phyloP scores from a whole-genome alignment of 2,113 vertebrate species.

The Apodemus speciosus region DNA sequence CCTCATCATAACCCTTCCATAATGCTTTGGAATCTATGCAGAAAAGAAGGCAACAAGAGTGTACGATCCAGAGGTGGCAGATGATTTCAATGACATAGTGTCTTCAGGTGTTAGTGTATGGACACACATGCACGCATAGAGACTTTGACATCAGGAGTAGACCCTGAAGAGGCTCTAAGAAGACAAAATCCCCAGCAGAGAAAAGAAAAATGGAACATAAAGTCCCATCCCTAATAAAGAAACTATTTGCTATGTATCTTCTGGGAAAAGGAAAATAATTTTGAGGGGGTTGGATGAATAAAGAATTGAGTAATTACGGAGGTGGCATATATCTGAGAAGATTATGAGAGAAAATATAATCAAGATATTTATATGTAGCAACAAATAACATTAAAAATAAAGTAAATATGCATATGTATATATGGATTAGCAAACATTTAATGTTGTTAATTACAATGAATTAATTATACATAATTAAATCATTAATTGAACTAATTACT shows the following conservation, averaged over 20 bases:
- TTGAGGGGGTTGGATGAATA: not conserved
- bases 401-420: not conserved
- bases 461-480: constrained; percentile 5
- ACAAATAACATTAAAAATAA: not conserved
- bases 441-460: not conserved
- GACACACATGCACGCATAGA: not conserved
- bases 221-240: not conserved
- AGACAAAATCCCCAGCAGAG: not conserved
- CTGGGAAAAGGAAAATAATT: not conserved
- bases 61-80: not conserved
- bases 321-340: not conserved
- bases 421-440: not conserved
- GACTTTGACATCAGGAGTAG: too few relatives aligned
- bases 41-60: not conserved
- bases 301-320: too few relatives aligned
- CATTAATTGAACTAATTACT: not conserved
- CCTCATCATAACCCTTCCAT: not conserved
- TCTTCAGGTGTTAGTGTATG: not conserved
- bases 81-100: not conserved
- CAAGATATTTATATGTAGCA: not conserved
- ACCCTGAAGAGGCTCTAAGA: not conserved
- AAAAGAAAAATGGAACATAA: not conserved
- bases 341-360: not conserved
- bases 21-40: not conserved
- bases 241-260: not conserved